Conservation (phyloP, 2,113 vertebrate species). For the Cyprinodon brontotheroides region DNA sequence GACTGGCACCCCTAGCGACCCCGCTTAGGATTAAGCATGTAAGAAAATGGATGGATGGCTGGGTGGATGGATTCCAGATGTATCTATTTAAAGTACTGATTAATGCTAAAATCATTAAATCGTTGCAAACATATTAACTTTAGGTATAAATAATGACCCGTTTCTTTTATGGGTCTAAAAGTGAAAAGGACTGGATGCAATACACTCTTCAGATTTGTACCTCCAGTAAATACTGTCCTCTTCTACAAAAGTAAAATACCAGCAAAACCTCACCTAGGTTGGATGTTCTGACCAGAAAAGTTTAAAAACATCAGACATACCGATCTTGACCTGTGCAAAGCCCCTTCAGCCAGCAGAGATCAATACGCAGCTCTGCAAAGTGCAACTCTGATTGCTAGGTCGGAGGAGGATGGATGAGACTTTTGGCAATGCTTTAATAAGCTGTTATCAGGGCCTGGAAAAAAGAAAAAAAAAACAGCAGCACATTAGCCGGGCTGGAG, state of each 20-base stretch:
- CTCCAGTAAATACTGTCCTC: too few species aligned
- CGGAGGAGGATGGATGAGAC: constrained; percentile 16
- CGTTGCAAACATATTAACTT: too few species aligned
- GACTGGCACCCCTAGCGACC: too few species aligned
- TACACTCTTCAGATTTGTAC: too few species aligned
- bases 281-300: constrained; percentile 10
- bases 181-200: too few species aligned
- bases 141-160: too few species aligned
- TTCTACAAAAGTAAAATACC: not conserved
- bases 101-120: too few species aligned
- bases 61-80: too few species aligned
- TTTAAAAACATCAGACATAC: constrained; percentile 21
- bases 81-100: too few species aligned
- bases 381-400: not conserved
- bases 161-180: too few species aligned
- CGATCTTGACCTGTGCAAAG: constrained; percentile 25
- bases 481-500: constrained; percentile 26
- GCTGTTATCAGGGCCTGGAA: constrained; percentile 22
- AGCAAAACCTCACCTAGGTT: not conserved
- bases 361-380: constrained; percentile 26
- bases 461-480: constrained; percentile 19
- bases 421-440: constrained; percentile 36
- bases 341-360: constrained; percentile 31
- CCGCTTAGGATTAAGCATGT: too few species aligned
- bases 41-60: too few species aligned